Evolutionary conservation across 2,797 vertebrate species (phyloP), one percentile per base, ranked within the genome.

Genomic region (Valencia hispanica): DNA sequence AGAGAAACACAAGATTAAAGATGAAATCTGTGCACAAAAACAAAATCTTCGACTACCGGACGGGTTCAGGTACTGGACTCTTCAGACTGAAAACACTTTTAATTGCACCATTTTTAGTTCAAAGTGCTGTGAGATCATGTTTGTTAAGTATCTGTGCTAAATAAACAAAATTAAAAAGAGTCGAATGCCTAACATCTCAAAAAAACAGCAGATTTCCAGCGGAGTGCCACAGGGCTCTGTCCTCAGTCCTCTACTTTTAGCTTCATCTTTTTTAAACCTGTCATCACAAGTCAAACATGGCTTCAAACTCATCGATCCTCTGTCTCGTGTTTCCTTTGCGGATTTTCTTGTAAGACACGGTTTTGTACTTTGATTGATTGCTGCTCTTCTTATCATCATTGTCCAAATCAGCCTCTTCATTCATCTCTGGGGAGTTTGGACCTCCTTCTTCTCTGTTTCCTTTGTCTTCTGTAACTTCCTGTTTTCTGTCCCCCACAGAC

Each of bases 251-350:
- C 34, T 36, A 12, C 51, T 25, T 53, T 53, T n/a, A 39, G 34
- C 15, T 39, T 36, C 20, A 22, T 3, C 7, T 34, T 18, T 27
- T 9, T 66, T 72, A 25, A 57, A 1, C 18, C 9, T 48, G 65
- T 41, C 15, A 76, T 88, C 80, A 88, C 0, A 1, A 66, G 79
- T 96, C 95, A 93, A 96, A 95, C 95, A 98, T 96, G 74, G 96
- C 96, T 82, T 99, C 97, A n/a, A 98, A 99, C 88, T 97, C 97
- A 45, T 98, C 97, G 0, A 98, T 97, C 80, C 97, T 96, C 86
- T 98, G 97, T 32, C 96, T 96, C 68, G 98, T 98, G 92, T 97
- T 98, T 89, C 97, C 97, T 94, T 91, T 97, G 1, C 96, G 95
- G 81, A 99, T 99, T 92, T 95, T 97, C 53, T 96, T 92, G 87